phyloP scores from a whole-genome alignment of 2,113 vertebrate genomes.

The Phainopepla nitens region DNA sequence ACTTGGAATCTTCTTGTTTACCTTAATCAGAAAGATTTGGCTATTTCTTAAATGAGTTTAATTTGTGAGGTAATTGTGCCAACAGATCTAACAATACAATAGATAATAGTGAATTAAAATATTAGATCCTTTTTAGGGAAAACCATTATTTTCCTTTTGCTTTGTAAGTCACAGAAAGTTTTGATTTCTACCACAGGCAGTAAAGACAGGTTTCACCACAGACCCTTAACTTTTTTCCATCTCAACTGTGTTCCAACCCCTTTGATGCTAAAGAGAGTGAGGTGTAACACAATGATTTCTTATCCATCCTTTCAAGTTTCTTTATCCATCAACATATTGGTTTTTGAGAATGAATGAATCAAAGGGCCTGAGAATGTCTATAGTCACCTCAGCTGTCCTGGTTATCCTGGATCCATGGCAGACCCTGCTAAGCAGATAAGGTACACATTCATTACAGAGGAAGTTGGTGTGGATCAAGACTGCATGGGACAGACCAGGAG shows the following conservation, averaged over 20 bases:
- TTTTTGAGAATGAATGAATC: background rate
- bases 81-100: background rate
- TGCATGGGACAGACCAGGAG: background rate
- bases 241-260: background rate
- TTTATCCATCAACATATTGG: background rate
- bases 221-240: background rate
- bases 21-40: background rate
- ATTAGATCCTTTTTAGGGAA: background rate
- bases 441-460: background rate
- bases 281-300: background rate
- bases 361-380: rapidly evolving
- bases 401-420: background rate
- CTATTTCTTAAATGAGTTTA: background rate
- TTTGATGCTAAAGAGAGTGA: background rate
- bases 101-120: background rate
- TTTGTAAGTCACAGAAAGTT: background rate
- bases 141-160: rapidly evolving
- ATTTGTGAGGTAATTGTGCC: background rate
- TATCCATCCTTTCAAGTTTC: background rate
- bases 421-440: background rate
- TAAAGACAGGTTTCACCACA: background rate
- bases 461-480: background rate
- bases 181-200: background rate
- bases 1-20: background rate
- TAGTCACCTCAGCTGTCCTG: background rate